Conservation (phyloP, 2,888 invertebrate genomes). For the Ophion slaviceki region DNA sequence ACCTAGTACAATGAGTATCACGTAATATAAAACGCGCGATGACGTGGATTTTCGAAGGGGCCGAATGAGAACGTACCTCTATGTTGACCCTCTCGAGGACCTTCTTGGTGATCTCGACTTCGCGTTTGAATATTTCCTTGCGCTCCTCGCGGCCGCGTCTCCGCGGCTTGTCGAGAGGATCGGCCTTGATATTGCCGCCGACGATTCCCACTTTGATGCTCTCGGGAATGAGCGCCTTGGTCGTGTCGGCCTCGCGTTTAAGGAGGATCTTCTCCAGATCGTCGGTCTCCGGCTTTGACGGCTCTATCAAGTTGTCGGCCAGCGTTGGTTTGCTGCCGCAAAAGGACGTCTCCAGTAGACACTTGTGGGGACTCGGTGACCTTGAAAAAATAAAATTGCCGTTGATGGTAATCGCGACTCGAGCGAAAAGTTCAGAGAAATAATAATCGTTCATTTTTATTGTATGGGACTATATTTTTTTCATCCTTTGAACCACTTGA, state of each 20-base stretch:
- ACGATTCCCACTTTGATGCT: slow-evolving; percentile 85
- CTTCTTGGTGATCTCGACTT: slow-evolving; percentile 82
- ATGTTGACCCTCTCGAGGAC: slow-evolving; percentile 81
- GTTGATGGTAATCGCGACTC: no score
- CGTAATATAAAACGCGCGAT: no score
- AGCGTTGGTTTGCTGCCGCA: slow-evolving; percentile 92
- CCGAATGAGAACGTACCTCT: slow-evolving; percentile 73
- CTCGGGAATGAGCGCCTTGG: slow-evolving; percentile 87
- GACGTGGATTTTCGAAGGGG: not conserved
- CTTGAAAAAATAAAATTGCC: slow-evolving; percentile 78
- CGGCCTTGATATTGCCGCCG: slow-evolving; percentile 87
- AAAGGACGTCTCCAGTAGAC: slow-evolving; percentile 95
- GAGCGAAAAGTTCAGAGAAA: not conserved
- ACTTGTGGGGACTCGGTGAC: slow-evolving; percentile 95
- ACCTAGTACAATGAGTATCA: no score
- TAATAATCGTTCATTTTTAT: not conserved
- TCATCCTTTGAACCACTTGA: no score
- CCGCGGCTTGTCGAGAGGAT: slow-evolving; percentile 87
- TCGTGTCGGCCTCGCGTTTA: slow-evolving; percentile 87
- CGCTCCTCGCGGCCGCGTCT: slow-evolving; percentile 80
- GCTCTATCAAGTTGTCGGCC: slow-evolving; percentile 78
- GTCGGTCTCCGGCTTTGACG: slow-evolving; percentile 85
- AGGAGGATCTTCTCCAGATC: slow-evolving; percentile 86
- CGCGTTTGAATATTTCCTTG: slow-evolving; percentile 82
- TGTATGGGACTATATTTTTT: not conserved